These are phyloP conservation scores for Yponomeuta sedellus DNA, from an alignment of 2,888 invertebrate species.

Conservation along the genomic window DNA sequence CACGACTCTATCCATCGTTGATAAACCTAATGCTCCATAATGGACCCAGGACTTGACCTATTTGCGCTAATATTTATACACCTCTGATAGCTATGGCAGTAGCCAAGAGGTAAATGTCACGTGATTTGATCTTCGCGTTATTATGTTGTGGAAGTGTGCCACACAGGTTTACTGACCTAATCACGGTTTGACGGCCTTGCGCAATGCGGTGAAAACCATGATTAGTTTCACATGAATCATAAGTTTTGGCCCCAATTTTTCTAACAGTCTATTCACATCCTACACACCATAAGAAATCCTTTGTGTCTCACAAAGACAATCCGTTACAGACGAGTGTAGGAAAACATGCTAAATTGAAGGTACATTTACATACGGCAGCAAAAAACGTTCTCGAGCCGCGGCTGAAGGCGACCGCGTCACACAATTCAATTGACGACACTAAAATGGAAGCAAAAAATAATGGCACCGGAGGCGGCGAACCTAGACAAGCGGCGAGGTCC, in stretches of 20 bases:
- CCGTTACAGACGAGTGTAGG: slow-evolving; percentile 35
- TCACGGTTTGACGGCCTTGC: slow-evolving; percentile 9
- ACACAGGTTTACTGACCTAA: slow-evolving; percentile 6
- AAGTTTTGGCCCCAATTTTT: slow-evolving; percentile 12
- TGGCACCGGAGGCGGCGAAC: slow-evolving; percentile 49
- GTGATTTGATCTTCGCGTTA: background rate
- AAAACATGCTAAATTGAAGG: slow-evolving; percentile 32
- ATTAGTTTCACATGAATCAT: slow-evolving; percentile 11
- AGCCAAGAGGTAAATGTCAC: background rate
- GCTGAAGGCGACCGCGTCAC: slow-evolving; percentile 48
- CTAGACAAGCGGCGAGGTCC: slow-evolving; percentile 68
- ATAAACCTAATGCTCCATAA: slow-evolving; percentile 15
- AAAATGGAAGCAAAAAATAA: slow-evolving; percentile 58
- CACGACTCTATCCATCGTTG: slow-evolving; percentile 42
- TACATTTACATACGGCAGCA: slow-evolving; percentile 26
- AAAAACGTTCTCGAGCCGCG: slow-evolving; percentile 36
- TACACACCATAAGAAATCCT: slow-evolving; percentile 31
- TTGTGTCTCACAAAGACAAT: slow-evolving; percentile 31
- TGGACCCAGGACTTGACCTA: slow-evolving; percentile 39
- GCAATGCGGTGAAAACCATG: slow-evolving; percentile 10
- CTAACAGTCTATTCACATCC: slow-evolving; percentile 25
- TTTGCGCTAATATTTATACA: slow-evolving; percentile 14
- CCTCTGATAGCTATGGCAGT: background rate
- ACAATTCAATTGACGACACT: slow-evolving; percentile 52
- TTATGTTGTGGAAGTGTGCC: background rate